Conservation (phyloP, 2,797 vertebrate genomes). For the Chelon labrosus region DNA sequence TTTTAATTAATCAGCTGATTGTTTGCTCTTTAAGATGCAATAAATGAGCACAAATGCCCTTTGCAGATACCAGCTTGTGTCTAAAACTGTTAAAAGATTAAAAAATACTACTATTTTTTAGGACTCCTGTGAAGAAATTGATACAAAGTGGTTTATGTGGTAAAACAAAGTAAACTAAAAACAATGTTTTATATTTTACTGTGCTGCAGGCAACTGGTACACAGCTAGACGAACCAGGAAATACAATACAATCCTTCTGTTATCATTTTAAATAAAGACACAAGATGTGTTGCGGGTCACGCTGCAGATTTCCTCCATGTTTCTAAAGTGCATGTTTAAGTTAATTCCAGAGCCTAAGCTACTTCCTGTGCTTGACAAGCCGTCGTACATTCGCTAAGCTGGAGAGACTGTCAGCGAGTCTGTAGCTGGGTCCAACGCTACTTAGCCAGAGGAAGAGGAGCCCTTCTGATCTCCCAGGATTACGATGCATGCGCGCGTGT, state of each 20-base stretch:
- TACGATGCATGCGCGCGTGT: conserved; percentile 59
- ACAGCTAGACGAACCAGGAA: not conserved
- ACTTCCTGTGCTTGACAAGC: conserved; percentile 80
- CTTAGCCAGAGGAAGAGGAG: conserved; percentile 81
- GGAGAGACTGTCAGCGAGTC: conserved; percentile 68
- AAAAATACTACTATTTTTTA: too few species aligned
- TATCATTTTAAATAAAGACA: conserved; percentile 33
- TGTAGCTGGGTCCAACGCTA: conserved; percentile 64
- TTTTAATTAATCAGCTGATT: too few species aligned
- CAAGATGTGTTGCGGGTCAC: conserved; percentile 37
- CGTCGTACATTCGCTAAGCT: conserved; percentile 73
- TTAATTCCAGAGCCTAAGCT: conserved; percentile 73
- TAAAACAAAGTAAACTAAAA: too few species aligned
- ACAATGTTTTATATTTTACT: not conserved
- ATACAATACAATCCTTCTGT: conserved; percentile 4
- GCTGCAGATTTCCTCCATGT: conserved; percentile 39
- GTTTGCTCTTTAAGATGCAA: not conserved
- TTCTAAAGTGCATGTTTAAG: conserved; percentile 71
- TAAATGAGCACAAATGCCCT: not conserved
- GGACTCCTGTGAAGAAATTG: too few species aligned
- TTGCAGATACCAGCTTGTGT: not conserved
- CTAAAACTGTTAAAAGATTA: not conserved
- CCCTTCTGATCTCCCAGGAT: conserved; percentile 80
- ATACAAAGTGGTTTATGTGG: too few species aligned
- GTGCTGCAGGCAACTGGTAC: not conserved